A percentile compares a stretch with the other conserved stretches of the same genome.
Conservation (phyloP, 2,888 invertebrate species). For the Cremastinae sp. region DNA sequence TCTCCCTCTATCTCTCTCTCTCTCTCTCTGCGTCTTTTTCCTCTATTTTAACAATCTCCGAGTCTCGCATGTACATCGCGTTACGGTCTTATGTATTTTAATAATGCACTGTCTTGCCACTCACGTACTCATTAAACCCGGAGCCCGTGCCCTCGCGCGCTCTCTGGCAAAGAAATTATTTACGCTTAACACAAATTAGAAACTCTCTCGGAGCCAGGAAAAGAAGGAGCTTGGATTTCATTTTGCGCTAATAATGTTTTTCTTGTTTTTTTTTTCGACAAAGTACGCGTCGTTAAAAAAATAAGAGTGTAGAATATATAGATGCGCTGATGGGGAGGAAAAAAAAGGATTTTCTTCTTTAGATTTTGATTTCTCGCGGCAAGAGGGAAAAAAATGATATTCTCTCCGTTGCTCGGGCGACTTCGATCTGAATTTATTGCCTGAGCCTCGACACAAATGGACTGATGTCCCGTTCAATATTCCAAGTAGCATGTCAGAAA, state of each 20-base stretch:
- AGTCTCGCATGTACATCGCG: conserved; percentile 18
- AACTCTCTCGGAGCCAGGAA: too few relatives aligned
- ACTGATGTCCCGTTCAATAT: conserved; percentile 58
- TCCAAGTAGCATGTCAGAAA: conserved; percentile 46
- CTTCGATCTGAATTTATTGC: conserved; percentile 48
- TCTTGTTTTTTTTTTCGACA: too few relatives aligned
- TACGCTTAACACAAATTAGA: too few relatives aligned
- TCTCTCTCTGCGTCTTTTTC: neutral
- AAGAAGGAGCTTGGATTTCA: too few relatives aligned
- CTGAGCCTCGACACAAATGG: conserved; percentile 46
- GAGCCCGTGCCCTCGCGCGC: neutral
- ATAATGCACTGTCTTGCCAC: conserved; percentile 33
- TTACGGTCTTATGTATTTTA: conserved; percentile 31
- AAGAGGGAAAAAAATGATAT: conserved; percentile 19
- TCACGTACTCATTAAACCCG: conserved; percentile 31
- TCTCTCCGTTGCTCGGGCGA: conserved; percentile 16
- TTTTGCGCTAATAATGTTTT: too few relatives aligned
- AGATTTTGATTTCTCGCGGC: neutral
- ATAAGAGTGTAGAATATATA: too few relatives aligned
- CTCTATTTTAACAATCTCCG: neutral
- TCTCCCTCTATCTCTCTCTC: conserved; percentile 6
- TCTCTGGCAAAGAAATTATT: neutral
- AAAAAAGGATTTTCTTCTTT: neutral
- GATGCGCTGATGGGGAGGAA: neutral
- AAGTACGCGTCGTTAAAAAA: too few relatives aligned